Evolutionary conservation across 2,113 vertebrate species (phyloP), one percentile per base, ranked within the genome.

Genomic region (Oplegnathus fasciatus): DNA sequence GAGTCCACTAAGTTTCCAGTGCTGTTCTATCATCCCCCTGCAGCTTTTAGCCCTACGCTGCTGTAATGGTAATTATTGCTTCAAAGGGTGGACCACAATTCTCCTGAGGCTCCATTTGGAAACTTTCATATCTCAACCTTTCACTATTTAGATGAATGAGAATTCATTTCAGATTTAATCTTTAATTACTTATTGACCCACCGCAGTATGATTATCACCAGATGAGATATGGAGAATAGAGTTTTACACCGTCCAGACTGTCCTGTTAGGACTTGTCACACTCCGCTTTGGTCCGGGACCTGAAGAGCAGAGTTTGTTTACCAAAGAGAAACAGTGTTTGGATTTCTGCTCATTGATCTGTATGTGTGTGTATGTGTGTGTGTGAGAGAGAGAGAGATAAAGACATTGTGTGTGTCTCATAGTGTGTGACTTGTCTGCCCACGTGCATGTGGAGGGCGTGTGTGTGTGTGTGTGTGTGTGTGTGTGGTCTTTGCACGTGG

Each of bases 61-160:
- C 88, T 87, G 84, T 90, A 88, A 90, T 82, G 80, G 88, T 94
- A 94, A 95, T 95, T 94, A 95, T 94, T 92, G 91, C 93, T 93
- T 94, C 93, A 94, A 94, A 94, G 93, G 92, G 75, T 91, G 88
- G 87, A 89, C 83, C 70, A 70, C 80, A 87, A 88, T 91, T 75
- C 93, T 93, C 94, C 86, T 14, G 87, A 87, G 91, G 89, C 89
- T 70, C 89, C 83, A 87, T 94, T 92, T 93, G 86, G 83, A 93
- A 93, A 94, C 89, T 94, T 94, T 95, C 80, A 94, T 70, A 87
- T 93, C 87, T 91, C 85, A 93, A 87, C 89, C 91, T 85, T 89
- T 94, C 80, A 55, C 84, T 88, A 76, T 94, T 93, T 89, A 89
- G 86, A 95, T 94, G 87, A 94, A 93, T 90, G 83, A 88, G 91